Percentiles rank a stretch among this genome's conserved stretches.
These are phyloP conservation scores for Anniella stebbinsi DNA, from an alignment of 2,797 vertebrate species.

Conservation along the genomic window DNA sequence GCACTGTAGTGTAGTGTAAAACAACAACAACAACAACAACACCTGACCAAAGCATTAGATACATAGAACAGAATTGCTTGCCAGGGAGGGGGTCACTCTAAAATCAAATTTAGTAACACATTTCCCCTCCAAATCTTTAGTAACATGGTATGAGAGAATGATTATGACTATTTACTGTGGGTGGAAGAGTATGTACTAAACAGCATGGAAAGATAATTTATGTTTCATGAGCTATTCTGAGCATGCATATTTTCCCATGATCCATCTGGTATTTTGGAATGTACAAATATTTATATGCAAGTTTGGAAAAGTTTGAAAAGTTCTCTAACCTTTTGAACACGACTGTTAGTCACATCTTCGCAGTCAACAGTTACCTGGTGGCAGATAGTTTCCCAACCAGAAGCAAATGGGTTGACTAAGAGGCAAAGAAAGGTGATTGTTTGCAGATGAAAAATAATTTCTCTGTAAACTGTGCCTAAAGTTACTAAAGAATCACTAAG, in stretches of 20 bases:
- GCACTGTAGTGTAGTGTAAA: not conserved
- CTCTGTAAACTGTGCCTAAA: not conserved
- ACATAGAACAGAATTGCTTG: not conserved
- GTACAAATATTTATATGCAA: not conserved
- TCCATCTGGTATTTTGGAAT: not conserved
- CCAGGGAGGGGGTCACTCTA: not conserved
- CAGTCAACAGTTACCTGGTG: conserved; percentile 45
- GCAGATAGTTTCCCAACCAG: conserved; percentile 74
- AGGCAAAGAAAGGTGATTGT: conserved; percentile 8
- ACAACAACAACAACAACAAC: not conserved
- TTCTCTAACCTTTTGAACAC: conserved; percentile 74
- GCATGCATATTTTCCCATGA: not conserved
- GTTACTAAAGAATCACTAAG: not conserved
- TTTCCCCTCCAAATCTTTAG: not conserved
- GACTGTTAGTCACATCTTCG: conserved; percentile 70
- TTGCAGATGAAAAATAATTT: not conserved
- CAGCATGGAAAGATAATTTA: not conserved
- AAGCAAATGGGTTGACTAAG: conserved; percentile 77
- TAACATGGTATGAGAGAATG: not conserved
- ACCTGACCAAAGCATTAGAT: not conserved
- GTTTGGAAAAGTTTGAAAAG: not conserved
- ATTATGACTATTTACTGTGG: not conserved
- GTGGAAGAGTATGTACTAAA: not conserved
- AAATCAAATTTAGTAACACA: not conserved
- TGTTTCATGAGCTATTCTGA: not conserved